Evolutionary conservation across 2,797 vertebrate genomes (phyloP).

Genomic region (Silurus aristotelis): DNA sequence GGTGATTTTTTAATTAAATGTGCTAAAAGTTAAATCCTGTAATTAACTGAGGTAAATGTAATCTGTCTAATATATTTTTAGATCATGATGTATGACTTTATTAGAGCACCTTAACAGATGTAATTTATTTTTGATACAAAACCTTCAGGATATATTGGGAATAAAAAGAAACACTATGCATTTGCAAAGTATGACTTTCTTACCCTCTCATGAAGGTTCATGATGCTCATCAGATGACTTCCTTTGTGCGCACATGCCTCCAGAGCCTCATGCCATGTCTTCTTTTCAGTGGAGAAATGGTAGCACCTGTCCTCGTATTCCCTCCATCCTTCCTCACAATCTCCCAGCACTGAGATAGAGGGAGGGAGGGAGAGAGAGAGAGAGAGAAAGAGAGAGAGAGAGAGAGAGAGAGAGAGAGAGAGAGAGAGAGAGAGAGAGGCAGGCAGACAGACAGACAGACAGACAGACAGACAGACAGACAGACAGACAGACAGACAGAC

Average conservation of each 20-base stretch:
- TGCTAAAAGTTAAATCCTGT: too few relatives aligned
- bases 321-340: constrained; percentile 77
- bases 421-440: neutral
- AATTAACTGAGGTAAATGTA: too few relatives aligned
- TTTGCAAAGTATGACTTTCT: constrained; percentile 44
- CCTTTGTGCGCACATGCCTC: constrained; percentile 60
- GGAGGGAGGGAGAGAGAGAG: neutral
- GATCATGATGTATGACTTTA: neutral
- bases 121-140: neutral
- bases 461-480: neutral
- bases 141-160: too few relatives aligned
- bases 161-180: neutral
- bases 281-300: constrained; percentile 69
- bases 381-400: neutral
- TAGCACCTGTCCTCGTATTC: constrained; percentile 70
- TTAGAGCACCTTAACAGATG: neutral
- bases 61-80: neutral
- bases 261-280: constrained; percentile 71
- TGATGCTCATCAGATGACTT: constrained; percentile 74
- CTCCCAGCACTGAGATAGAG: constrained; percentile 59
- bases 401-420: neutral
- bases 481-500: neutral
- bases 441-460: neutral
- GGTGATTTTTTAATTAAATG: too few relatives aligned
- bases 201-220: constrained; percentile 73